A percentile compares a stretch with the other conserved stretches of the same genome.
Evolutionary conservation across 2,888 invertebrate genomes (phyloP).

Genomic region (Drosophila quasianomalipes): DNA sequence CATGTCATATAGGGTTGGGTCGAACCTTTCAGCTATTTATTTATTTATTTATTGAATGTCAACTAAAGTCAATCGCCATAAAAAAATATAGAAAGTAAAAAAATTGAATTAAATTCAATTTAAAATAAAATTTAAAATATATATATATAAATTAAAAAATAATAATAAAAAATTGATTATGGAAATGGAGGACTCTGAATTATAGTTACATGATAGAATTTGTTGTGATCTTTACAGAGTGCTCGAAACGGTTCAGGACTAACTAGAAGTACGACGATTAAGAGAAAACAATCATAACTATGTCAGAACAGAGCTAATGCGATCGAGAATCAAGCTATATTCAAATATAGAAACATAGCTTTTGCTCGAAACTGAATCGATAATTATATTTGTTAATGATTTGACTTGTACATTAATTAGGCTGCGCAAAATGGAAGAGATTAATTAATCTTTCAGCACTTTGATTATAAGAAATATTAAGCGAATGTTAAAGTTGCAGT

Average conservation of each 20-base stretch:
- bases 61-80: no score
- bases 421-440: background rate
- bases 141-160: no score
- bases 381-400: background rate
- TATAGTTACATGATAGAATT: background rate
- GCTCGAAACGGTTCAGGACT: no score
- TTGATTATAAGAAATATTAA: background rate
- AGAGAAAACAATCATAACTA: background rate
- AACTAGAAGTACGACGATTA: no score
- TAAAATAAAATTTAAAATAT: no score
- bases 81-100: no score
- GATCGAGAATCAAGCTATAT: background rate
- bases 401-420: background rate
- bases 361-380: background rate
- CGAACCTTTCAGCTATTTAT: background rate
- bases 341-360: background rate
- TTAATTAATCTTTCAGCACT: background rate
- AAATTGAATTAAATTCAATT: no score
- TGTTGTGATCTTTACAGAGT: no score
- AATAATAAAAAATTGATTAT: background rate
- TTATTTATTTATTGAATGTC: no score
- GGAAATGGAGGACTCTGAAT: background rate
- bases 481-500: constrained; percentile 21
- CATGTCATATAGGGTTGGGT: background rate
- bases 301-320: background rate